Percentiles rank a stretch among this genome's conserved stretches.
These are phyloP conservation scores for Dasyornis broadbenti DNA, from an alignment of 2,113 vertebrate species.

Conservation along the genomic window DNA sequence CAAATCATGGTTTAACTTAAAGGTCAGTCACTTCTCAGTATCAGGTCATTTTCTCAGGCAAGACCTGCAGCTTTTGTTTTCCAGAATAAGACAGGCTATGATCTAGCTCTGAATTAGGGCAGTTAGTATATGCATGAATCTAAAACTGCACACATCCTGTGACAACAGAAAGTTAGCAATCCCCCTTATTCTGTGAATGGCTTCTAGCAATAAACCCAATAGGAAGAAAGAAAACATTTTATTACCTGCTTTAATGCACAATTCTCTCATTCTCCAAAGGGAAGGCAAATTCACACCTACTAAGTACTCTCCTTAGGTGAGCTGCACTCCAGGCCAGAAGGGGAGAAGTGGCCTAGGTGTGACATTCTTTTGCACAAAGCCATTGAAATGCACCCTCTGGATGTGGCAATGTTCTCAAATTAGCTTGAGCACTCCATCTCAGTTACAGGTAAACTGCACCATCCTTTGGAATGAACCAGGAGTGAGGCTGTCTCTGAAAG, in stretches of 20 bases:
- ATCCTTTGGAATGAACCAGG: neutral
- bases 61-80: neutral
- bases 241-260: neutral
- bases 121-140: neutral
- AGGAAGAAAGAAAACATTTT: neutral
- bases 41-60: neutral
- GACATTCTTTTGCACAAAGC: neutral
- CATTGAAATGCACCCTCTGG: neutral
- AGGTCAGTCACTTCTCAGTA: neutral
- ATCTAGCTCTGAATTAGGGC: neutral
- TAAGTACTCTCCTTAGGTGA: neutral
- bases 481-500: neutral
- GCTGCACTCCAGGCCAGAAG: neutral
- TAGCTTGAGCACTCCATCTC: neutral
- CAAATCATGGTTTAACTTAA: neutral
- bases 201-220: neutral
- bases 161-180: neutral
- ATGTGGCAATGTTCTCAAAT: neutral
- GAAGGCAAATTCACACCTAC: conserved; percentile 11
- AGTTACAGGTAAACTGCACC: accelerated
- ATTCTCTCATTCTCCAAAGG: neutral
- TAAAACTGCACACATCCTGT: neutral
- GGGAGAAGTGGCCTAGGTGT: neutral
- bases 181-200: neutral
- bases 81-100: neutral